These are phyloP conservation scores for Spodoptera litura DNA, from an alignment of 1,140 invertebrate genomes.

Conservation along the genomic window DNA sequence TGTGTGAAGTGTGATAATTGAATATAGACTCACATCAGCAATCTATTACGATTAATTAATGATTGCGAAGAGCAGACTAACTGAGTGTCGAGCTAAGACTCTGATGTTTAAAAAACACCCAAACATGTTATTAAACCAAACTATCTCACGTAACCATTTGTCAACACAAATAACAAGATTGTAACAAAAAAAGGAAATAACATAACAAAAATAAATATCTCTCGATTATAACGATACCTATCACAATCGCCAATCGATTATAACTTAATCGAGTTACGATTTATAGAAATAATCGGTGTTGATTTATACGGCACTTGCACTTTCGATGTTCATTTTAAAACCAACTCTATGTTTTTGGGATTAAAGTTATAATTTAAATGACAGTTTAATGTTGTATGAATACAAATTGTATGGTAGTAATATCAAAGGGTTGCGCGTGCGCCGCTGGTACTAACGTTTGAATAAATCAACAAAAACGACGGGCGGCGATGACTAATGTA, in stretches of 20 bases:
- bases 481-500: conserved; percentile 80
- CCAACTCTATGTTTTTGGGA: conserved; percentile 37
- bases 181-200: conserved; percentile 2
- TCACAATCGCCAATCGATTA: conserved; percentile 76
- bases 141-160: conserved; percentile 16
- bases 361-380: conserved; percentile 54
- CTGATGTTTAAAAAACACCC: neutral
- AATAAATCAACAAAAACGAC: conserved; percentile 85
- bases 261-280: conserved; percentile 85
- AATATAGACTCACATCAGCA: too few relatives aligned
- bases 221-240: conserved; percentile 54
- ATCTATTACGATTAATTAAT: too few relatives aligned
- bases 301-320: conserved; percentile 71
- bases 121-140: neutral
- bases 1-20: too few relatives aligned
- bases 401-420: conserved; percentile 79
- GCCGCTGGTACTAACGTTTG: conserved; percentile 74
- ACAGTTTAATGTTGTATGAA: conserved; percentile 54
- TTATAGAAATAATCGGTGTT: conserved; percentile 85
- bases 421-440: conserved; percentile 73
- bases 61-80: too few relatives aligned
- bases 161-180: conserved; percentile 36
- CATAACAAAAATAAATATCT: conserved; percentile 30
- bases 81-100: too few relatives aligned
- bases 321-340: conserved; percentile 40